Percentiles rank a stretch among this genome's conserved stretches.
Conservation (phyloP, 64 coral and sea anemone genomes). For the Actinia tenebrosa region DNA sequence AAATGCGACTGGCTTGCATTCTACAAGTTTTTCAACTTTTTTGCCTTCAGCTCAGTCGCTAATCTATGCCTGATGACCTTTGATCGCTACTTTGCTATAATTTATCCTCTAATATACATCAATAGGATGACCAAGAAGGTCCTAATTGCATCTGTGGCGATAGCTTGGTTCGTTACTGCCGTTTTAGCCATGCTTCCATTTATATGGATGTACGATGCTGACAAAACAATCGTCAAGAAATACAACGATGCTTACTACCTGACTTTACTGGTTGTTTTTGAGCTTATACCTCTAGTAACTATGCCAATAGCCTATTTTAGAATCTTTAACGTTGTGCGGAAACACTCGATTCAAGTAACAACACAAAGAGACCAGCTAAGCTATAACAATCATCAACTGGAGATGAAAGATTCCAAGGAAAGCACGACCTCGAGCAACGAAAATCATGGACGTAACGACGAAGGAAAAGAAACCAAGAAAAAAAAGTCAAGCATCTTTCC, state of each 20-base stretch:
- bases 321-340: conserved; percentile 33
- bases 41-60: conserved; percentile 31
- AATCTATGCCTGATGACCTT: conserved; percentile 48
- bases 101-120: conserved; percentile 26
- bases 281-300: conserved; percentile 28
- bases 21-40: conserved; percentile 52
- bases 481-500: background rate
- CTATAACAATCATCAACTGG: background rate
- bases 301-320: conserved; percentile 39
- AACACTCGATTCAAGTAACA: conserved; percentile 14
- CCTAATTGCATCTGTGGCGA: background rate
- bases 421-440: background rate
- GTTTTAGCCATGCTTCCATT: conserved; percentile 23
- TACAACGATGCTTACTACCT: conserved; percentile 32
- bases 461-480: background rate
- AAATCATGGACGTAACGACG: background rate
- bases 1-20: conserved; percentile 21
- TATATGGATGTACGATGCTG: conserved; percentile 28
- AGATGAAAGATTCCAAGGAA: background rate
- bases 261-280: conserved; percentile 34
- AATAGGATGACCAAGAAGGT: background rate
- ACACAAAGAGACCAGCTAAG: background rate
- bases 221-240: background rate
- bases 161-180: conserved; percentile 17
- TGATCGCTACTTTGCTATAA: conserved; percentile 38